Base-by-base conservation (phyloP, 2,888 invertebrate species). In the Andrena trimmerana region DNA sequence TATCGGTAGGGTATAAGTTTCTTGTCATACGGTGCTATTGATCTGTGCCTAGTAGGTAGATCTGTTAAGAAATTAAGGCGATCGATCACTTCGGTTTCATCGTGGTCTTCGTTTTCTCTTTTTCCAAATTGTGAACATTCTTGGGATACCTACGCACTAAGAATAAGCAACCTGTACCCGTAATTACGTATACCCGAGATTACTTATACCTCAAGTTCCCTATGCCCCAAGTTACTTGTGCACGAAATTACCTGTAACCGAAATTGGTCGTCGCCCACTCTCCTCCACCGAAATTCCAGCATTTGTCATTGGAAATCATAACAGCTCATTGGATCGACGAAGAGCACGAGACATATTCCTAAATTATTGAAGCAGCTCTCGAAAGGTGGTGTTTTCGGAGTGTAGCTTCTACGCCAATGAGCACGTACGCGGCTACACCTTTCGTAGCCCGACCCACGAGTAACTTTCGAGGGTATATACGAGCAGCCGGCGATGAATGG, bases 401-500 rank as follows among this genome's bases (percentile, higher is more conserved):
- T 20, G 20, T 54, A 54, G 10, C 59, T 74, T 74, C 86, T 60
- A 88, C 86, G 88, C 87, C 87, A 86, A 24, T 88, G 29, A 8
- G 66, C 52, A 60, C 27, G 54, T 42, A 62, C 66, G 50, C 57
- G 66, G 77, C 70, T 86, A 77, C 78, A 79, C 71, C 78, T 79
- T 84, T 82, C 85, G 82, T 71, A 75, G 82, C 82, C 82, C 77
- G 72, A 80, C 67, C 75, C 87, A 82, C 86, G 85, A 87, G 84
- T 88, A 86, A 87, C 87, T 87, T 88, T 87, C 84, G 88, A 86
- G 79, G 77, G 86, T 86, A 87, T 78, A 86, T 81, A 88, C 86
- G 83, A 83, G 76, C 83, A 48, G 54, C 48, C 88, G 69, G 85
- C 87, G 82, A 92, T 92, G 92, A 93, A 92, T 93, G 92, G 90